These are phyloP conservation scores for Diadema setosum DNA, from an alignment of 35 echinoderm and acorn worm species.

Conservation along the genomic window DNA sequence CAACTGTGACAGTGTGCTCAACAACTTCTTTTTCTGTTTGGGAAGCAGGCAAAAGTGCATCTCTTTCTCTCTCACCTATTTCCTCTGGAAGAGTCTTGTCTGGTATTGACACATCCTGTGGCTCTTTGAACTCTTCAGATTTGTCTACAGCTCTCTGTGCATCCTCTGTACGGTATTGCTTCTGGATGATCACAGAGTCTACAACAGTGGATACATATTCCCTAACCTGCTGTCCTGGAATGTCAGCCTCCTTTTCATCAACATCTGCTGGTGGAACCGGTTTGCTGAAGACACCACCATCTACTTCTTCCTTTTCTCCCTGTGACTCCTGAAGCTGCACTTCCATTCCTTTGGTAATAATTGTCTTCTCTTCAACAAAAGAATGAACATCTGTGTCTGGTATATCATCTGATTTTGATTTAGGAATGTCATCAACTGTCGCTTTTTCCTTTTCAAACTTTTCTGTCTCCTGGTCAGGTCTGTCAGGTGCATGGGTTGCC, in stretches of 20 bases:
- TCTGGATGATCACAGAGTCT: not conserved
- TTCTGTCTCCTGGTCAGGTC: constrained; percentile 20
- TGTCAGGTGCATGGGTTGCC: constrained; percentile 14
- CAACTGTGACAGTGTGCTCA: no score
- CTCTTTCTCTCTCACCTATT: no score
- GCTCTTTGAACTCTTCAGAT: not conserved
- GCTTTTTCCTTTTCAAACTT: not conserved
- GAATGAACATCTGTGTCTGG: not conserved
- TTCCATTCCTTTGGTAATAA: not conserved
- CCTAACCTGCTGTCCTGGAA: constrained; percentile 12
- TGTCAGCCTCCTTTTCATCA: not conserved
- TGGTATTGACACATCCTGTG: no score
- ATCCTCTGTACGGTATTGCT: not conserved
- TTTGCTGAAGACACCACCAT: not conserved
- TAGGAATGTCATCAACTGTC: not conserved
- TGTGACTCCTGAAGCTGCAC: not conserved
- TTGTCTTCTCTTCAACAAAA: not conserved
- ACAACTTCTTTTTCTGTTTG: no score
- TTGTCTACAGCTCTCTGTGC: not conserved
- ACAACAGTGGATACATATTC: constrained; percentile 31
- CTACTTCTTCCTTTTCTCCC: not conserved
- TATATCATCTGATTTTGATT: not conserved
- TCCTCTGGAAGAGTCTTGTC: no score
- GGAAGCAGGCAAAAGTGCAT: no score
- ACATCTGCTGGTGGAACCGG: not conserved